Conservation (phyloP, 2,797 vertebrate species). For the Bucorvus abyssinicus region DNA sequence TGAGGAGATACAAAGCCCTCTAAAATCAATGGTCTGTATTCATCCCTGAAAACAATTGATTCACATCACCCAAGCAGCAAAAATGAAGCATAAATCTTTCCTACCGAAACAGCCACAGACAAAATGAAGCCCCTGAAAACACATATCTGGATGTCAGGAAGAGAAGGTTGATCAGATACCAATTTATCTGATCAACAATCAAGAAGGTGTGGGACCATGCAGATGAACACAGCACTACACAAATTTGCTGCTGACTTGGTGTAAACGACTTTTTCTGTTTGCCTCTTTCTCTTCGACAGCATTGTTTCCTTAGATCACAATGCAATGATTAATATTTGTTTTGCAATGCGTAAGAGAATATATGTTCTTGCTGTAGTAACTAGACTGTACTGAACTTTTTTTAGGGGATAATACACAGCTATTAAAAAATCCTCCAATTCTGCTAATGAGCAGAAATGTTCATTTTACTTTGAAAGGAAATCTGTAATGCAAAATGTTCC, state of each 20-base stretch:
- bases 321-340: not conserved
- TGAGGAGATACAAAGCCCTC: not conserved
- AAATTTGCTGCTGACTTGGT: not conserved
- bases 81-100: conserved; percentile 15
- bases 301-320: not conserved
- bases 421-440: not conserved
- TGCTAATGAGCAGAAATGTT: not conserved
- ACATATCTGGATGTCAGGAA: not conserved
- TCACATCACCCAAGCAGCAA: not conserved
- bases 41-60: conserved; percentile 22
- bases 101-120: not conserved
- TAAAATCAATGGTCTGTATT: conserved; percentile 44
- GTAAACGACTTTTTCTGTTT: not conserved
- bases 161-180: not conserved
- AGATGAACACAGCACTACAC: not conserved
- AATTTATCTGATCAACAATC: not conserved
- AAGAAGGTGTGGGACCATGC: not conserved
- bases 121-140: not conserved
- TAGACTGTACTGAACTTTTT: not conserved
- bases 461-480: conserved; percentile 5
- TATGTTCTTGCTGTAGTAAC: not conserved
- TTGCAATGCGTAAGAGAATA: not conserved
- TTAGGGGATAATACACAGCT: not conserved
- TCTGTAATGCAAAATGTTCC: not conserved
- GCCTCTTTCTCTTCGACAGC: not conserved